Base-by-base conservation (phyloP, 1,140 invertebrate genomes). In the Neotoxoptera formosana region DNA sequence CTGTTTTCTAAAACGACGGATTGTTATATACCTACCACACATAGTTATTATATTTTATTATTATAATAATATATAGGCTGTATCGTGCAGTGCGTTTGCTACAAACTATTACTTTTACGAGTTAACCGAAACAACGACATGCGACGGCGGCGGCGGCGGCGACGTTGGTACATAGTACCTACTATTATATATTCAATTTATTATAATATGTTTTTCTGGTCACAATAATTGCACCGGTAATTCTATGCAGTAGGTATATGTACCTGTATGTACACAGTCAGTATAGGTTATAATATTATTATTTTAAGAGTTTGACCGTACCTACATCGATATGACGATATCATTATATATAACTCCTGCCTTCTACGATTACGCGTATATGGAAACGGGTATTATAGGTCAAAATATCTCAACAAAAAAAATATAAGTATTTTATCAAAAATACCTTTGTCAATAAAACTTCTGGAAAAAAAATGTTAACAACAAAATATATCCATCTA, bases 1-100 rank as follows among this genome's bases (percentile, higher is more conserved):
- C 60, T 76, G 30, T 76, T n/a, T n/a, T 76, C 60, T n/a, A 76
- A 76, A 76, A 76, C 60, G 60, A 76, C 30, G 60, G 60, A 76
- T 76, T 76, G 60, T 76, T 76, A 76, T 76, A 76, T 76, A 76
- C n/a, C 60, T n/a, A n/a, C 30, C 60, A 76, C n/a, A 76, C 60
- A 76, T 76, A 76, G 60, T 76, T 76, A 76, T 76, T 76, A 76
- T 76, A 76, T 76, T 76, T 76, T 76, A 76, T 76, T 76, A 76
- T 76, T 76, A 76, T 76, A 76, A 76, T 76, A 76, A 76, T 76
- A 76, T 76, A 76, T 76, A 76, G 60, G n/a, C 60, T 76, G 60
- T 76, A 76, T 76, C 60, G 30, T 76, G 60, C n/a, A n/a, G n/a
- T 76, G 60, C 14, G 60, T 76, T 76, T 34, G 60, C 60, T 76